Conservation (phyloP, 1,140 invertebrate species). For the Penaeus chinensis region DNA sequence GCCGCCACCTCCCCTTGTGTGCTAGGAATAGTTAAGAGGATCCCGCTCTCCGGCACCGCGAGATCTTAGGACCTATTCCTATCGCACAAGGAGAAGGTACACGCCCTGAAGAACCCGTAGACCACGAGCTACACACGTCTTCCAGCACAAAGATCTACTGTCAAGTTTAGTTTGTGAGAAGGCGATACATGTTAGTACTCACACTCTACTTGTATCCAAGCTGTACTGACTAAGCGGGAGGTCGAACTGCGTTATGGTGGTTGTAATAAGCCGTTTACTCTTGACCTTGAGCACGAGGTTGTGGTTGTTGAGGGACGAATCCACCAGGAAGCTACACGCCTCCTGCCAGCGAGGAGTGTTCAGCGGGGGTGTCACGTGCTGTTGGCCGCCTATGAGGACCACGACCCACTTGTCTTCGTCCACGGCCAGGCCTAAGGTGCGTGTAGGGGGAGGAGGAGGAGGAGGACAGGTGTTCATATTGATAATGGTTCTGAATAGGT, state of each 20-base stretch:
- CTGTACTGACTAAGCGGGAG: conserved; percentile 70
- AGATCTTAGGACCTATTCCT: no score
- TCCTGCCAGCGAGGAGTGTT: conserved; percentile 69
- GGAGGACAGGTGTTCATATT: background rate
- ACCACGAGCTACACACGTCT: background rate
- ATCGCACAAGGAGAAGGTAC: no score
- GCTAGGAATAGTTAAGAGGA: no score
- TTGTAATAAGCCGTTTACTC: conserved; percentile 71
- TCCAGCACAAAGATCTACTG: conserved; percentile 5
- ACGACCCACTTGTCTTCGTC: conserved; percentile 70
- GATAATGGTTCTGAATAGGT: no score
- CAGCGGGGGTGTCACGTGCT: conserved; percentile 69
- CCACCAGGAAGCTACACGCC: conserved; percentile 71
- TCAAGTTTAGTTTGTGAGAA: background rate
- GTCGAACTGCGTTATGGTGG: conserved; percentile 71
- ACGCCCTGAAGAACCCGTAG: no score
- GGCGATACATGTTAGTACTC: conserved; percentile 65
- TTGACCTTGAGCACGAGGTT: conserved; percentile 70
- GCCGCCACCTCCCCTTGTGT: no score
- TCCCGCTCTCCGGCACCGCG: no score
- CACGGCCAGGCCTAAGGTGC: conserved; percentile 51
- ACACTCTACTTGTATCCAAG: conserved; percentile 70
- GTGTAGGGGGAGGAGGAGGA: background rate
- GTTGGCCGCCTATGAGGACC: conserved; percentile 70
- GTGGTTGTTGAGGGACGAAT: conserved; percentile 69